Evolutionary conservation across 2,797 vertebrate genomes (phyloP).

Genomic region (Iguana delicatissima): DNA sequence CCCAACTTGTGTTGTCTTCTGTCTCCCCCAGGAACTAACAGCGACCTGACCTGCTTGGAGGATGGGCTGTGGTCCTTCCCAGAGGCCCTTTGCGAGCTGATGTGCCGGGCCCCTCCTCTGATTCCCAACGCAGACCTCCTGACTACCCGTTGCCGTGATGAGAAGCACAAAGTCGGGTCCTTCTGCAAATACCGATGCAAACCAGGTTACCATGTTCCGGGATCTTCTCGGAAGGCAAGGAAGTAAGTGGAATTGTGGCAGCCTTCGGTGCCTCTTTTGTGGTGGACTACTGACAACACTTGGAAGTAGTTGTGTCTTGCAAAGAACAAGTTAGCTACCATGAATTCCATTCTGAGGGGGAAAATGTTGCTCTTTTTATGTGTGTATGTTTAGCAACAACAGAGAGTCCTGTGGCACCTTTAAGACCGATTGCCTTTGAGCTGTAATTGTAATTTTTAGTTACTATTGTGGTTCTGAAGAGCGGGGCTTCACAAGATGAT

Average conservation of each 20-base stretch:
- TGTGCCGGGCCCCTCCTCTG: slow-evolving; percentile 90
- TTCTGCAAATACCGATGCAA: slow-evolving; percentile 99
- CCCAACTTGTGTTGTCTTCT: neutral
- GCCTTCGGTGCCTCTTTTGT: neutral
- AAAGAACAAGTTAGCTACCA: too few species aligned
- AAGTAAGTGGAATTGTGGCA: slow-evolving; percentile 77
- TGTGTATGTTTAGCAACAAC: too few species aligned
- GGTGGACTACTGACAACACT: neutral
- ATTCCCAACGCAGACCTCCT: slow-evolving; percentile 92
- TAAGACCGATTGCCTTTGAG: too few species aligned
- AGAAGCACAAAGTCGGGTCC: slow-evolving; percentile 94
- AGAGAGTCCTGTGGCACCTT: too few species aligned
- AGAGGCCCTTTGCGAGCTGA: slow-evolving; percentile 94
- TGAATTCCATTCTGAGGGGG: too few species aligned
- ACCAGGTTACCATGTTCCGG: slow-evolving; percentile 94
- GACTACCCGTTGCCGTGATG: slow-evolving; percentile 89
- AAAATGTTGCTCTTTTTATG: too few species aligned
- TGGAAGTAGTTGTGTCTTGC: neutral
- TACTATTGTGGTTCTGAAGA: too few species aligned
- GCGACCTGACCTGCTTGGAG: slow-evolving; percentile 92
- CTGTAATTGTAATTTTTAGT: too few species aligned
- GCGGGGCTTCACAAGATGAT: too few species aligned
- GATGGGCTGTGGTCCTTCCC: slow-evolving; percentile 99
- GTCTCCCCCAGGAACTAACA: slow-evolving; percentile 88
- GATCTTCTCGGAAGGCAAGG: slow-evolving; percentile 81